Percentiles rank a stretch among this genome's conserved stretches.
Evolutionary conservation across 2,113 vertebrate species (phyloP).

Genomic region (Calcarius ornatus): DNA sequence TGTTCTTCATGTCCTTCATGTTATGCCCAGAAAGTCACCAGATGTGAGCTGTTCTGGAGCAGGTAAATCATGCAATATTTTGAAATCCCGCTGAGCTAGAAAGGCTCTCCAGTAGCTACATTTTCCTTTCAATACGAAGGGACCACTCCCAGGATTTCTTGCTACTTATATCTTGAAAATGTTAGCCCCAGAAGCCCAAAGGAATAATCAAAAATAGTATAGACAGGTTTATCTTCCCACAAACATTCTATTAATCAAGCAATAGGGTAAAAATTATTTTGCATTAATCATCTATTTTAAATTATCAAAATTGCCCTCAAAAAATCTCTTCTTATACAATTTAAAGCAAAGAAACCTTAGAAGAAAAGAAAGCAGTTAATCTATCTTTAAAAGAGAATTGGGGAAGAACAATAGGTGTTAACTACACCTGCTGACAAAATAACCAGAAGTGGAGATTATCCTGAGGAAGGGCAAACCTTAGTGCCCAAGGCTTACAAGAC

Average conservation of each 20-base stretch:
- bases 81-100: background rate
- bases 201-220: background rate
- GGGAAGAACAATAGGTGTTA: background rate
- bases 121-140: background rate
- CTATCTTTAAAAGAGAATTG: background rate
- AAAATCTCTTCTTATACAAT: background rate
- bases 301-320: background rate
- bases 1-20: accelerated
- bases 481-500: background rate
- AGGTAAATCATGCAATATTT: background rate
- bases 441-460: background rate
- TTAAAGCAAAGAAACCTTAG: background rate
- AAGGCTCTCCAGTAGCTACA: background rate
- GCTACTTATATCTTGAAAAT: background rate
- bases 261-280: background rate
- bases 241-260: background rate
- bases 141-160: background rate
- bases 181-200: background rate
- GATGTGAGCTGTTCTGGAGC: background rate
- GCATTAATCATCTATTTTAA: background rate
- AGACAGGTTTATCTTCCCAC: background rate
- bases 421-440: background rate
- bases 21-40: background rate
- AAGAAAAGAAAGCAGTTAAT: background rate
- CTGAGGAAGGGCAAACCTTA: background rate